A percentile compares a stretch with the other conserved stretches of the same genome.
Evolutionary conservation across 1,140 invertebrate genomes (phyloP).

Genomic region (Drosophila lacteicornis): DNA sequence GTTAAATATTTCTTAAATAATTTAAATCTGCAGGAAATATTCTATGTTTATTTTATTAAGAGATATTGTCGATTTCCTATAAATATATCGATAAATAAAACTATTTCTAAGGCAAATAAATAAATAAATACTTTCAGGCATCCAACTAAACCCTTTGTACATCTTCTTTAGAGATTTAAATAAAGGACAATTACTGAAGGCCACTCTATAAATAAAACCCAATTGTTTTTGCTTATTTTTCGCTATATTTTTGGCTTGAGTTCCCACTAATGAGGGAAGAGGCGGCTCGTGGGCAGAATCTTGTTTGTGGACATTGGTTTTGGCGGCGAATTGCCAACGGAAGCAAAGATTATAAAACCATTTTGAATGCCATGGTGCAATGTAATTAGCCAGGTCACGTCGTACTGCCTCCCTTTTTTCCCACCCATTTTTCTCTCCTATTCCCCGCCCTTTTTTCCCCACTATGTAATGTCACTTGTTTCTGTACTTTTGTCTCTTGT

Average conservation of each 20-base stretch:
- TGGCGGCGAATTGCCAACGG: constrained; percentile 63
- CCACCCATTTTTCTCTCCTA: not conserved
- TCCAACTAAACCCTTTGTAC: no score
- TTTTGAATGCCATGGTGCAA: constrained; percentile 63
- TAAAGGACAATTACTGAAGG: no score
- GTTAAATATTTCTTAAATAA: not conserved
- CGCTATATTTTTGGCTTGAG: not conserved
- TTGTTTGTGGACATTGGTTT: constrained; percentile 26
- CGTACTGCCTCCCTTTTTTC: not conserved
- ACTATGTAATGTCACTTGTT: not conserved
- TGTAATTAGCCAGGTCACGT: constrained; percentile 67
- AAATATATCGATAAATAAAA: no score
- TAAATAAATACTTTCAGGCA: no score
- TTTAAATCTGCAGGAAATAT: no score
- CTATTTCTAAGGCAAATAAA: no score
- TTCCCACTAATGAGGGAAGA: constrained; percentile 45
- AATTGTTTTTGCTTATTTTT: not conserved
- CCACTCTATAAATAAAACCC: not conserved
- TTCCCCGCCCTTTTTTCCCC: not conserved
- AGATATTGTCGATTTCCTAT: no score
- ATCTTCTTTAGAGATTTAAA: no score
- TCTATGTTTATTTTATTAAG: no score
- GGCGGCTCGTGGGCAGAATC: constrained; percentile 30
- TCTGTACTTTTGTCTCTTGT: not conserved
- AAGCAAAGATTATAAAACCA: constrained; percentile 78